Evolutionary conservation across 2,888 invertebrate genomes (phyloP), one percentile per base, ranked within the genome.

Genomic region (Dysmachus trigonus): DNA sequence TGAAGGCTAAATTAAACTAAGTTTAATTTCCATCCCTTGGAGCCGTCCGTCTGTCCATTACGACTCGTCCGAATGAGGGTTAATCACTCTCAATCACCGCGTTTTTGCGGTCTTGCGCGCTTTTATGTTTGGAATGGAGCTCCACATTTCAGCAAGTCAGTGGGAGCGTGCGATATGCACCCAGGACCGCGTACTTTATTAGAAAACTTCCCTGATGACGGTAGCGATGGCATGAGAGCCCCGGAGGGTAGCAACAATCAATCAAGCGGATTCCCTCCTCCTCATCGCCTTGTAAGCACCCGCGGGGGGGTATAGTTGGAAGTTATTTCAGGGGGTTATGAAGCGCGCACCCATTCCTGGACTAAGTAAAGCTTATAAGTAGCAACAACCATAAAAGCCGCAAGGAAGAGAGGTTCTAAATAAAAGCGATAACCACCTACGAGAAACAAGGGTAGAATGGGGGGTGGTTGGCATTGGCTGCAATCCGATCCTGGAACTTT

Each of bases 351-450:
- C 79, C 41, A 47, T 10, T 22, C 79, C 47, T n/a, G 33, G 51
- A 31, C n/a, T 79, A 47, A 79, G 79, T 79, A 51, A 47, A 79
- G 79, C 79, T 79, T 47, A 79, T 38, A 79, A 79, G 79, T 15
- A 22, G 33, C 38, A 53, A 33, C 38, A 53, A 33, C 82, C 82
- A 62, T 71, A 35, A 62, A 53, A 35, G 62, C 82, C 62, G 38
- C 82, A 71, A 30, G 30, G 71, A 62, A 33, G 51, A 33, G 51
- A 51, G 79, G 82, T 71, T 82, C 82, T 18, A 82, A 62, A 82
- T 82, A 38, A 82, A 82, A 71, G 62, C 82, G 18, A 47, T 79
- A 79, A 79, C 27, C 41, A 53, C 82, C 41, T 82, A 62, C 71
- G 27, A n/a, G n/a, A n/a, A n/a, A n/a, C n/a, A n/a, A n/a, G n/a